phyloP scores from a whole-genome alignment of 1,140 invertebrate species.

The Limonius californicus region DNA sequence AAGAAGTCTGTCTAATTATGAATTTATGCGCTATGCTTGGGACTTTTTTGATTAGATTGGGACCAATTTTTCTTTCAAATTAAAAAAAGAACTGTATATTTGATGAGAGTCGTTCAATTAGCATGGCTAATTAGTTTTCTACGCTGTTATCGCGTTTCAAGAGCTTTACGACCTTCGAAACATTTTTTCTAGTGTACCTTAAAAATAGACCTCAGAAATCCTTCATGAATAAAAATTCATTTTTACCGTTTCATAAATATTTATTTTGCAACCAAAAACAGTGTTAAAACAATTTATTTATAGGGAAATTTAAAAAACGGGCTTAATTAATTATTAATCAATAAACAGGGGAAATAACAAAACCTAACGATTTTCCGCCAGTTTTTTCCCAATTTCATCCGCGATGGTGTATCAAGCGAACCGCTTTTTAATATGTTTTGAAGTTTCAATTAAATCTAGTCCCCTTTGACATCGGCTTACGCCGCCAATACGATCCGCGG shows the following conservation, averaged over 20 bases:
- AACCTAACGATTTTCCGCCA: background rate
- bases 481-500: conserved; percentile 20
- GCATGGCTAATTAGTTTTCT: conserved; percentile 18
- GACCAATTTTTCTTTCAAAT: conserved; percentile 21
- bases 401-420: conserved; percentile 1
- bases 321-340: background rate
- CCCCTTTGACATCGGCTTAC: conserved; percentile 34
- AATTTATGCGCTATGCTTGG: conserved; percentile 16
- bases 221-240: too few relatives aligned
- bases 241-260: too few relatives aligned
- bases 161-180: background rate
- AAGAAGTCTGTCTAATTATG: conserved; percentile 17
- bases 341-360: background rate
- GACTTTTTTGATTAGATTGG: conserved; percentile 22
- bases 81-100: conserved; percentile 21
- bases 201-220: too few relatives aligned
- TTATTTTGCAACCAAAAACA: too few relatives aligned
- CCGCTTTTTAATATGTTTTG: conserved; percentile 33
- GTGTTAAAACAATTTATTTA: too few relatives aligned
- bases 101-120: conserved; percentile 19
- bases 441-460: conserved; percentile 33
- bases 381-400: background rate
- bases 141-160: background rate
- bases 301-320: too few relatives aligned
- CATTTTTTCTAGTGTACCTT: background rate